phyloP scores from a whole-genome alignment of 2,888 invertebrate species.

The Bedellia somnulentella region DNA sequence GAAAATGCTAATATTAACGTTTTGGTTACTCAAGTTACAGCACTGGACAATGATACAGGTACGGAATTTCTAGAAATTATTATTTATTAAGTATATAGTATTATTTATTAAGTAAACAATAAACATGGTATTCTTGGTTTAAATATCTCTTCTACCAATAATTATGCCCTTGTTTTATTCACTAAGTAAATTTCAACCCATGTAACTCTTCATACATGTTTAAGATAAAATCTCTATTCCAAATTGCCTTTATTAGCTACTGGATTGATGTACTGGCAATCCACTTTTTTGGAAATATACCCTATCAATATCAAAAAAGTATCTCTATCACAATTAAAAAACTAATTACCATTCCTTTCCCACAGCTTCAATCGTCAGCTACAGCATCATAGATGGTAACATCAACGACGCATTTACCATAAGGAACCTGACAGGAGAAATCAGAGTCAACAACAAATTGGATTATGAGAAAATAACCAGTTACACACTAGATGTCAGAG shows the following conservation, averaged over 20 bases:
- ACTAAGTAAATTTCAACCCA: too few species aligned
- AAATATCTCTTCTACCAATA: too few species aligned
- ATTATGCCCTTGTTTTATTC: too few species aligned
- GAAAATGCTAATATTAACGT: conserved; percentile 85
- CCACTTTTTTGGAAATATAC: too few species aligned
- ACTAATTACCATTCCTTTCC: too few species aligned
- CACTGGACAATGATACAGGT: conserved; percentile 84
- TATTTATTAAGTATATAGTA: not conserved
- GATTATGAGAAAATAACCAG: conserved; percentile 86
- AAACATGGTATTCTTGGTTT: conserved; percentile 10
- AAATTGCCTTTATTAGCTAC: too few species aligned
- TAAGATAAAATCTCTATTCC: too few species aligned
- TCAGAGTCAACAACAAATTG: conserved; percentile 73
- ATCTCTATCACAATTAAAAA: too few species aligned
- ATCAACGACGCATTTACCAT: conserved; percentile 84
- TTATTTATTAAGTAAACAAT: not conserved
- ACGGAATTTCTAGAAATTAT: conserved; percentile 9
- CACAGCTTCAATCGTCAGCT: conserved; percentile 77
- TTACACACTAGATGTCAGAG: conserved; percentile 80
- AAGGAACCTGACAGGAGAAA: conserved; percentile 81
- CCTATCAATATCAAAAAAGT: too few species aligned
- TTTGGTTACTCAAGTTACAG: conserved; percentile 84
- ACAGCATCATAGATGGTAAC: conserved; percentile 87
- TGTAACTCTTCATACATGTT: too few species aligned
- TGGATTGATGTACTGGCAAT: too few species aligned